Conservation (phyloP, 2,797 vertebrate species). For the Denticeps clupeoides region DNA sequence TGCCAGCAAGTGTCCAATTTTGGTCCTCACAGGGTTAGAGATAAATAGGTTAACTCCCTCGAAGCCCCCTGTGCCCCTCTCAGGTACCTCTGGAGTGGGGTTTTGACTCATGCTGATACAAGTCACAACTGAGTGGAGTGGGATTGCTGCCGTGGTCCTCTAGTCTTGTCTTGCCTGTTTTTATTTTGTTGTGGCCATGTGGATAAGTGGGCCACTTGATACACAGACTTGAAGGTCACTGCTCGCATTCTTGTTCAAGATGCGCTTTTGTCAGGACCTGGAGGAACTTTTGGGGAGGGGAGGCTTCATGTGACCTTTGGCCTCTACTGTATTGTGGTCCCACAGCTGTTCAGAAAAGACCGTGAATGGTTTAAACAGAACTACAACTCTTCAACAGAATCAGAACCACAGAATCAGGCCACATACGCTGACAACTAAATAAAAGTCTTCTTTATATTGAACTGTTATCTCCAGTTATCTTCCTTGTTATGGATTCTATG, state of each 20-base stretch:
- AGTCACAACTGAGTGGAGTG: constrained; percentile 46
- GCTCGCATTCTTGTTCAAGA: too few species aligned
- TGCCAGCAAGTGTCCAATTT: constrained; percentile 48
- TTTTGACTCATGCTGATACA: constrained; percentile 47
- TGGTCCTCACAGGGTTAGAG: constrained; percentile 27
- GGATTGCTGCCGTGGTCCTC: too few species aligned
- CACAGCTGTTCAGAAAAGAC: background rate
- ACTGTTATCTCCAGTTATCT: background rate
- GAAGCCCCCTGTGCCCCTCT: constrained; percentile 24
- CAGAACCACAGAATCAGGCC: constrained; percentile 24
- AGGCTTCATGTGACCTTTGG: constrained; percentile 18
- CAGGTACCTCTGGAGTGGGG: constrained; percentile 32
- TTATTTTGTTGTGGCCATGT: too few species aligned
- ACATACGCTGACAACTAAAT: constrained; percentile 16
- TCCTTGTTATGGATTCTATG: background rate
- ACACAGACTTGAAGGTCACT: too few species aligned
- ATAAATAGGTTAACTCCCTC: constrained; percentile 28
- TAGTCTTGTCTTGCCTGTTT: too few species aligned
- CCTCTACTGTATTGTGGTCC: constrained; percentile 12
- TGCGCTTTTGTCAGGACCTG: constrained; percentile 19
- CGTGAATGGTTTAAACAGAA: constrained; percentile 8
- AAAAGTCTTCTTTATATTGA: constrained; percentile 18
- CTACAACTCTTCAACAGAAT: constrained; percentile 17
- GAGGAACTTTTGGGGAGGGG: constrained; percentile 3
- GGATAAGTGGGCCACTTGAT: too few species aligned